A percentile compares a stretch with the other conserved stretches of the same genome.
Conservation (phyloP, 1,140 invertebrate genomes). For the Battus philenor region DNA sequence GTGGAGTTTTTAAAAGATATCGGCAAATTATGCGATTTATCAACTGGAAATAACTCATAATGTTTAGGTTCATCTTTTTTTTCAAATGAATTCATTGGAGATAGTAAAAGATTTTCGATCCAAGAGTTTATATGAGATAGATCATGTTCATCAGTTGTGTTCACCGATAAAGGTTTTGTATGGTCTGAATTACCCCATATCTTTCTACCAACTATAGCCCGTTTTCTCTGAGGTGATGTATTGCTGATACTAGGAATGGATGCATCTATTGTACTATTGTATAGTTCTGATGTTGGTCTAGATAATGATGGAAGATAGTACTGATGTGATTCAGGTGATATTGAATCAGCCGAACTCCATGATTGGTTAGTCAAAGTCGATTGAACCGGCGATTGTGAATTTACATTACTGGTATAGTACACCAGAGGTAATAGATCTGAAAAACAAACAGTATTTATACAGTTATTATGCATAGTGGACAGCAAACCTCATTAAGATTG, state of each 20-base stretch:
- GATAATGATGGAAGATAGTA: slow-evolving; percentile 21
- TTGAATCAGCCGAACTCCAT: slow-evolving; percentile 52
- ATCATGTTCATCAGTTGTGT: neutral
- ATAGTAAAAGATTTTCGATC: neutral
- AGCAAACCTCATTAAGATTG: no score
- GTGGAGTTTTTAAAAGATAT: no score
- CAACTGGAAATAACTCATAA: slow-evolving; percentile 33
- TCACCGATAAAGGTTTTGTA: slow-evolving; percentile 4
- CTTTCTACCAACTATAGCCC: slow-evolving; percentile 49
- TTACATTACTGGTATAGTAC: no score
- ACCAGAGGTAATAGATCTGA: no score
- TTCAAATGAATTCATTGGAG: neutral
- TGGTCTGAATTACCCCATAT: slow-evolving; percentile 26
- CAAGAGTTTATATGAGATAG: neutral
- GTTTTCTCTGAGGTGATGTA: slow-evolving; percentile 21
- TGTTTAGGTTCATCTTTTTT: slow-evolving; percentile 1
- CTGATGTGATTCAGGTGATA: slow-evolving; percentile 46
- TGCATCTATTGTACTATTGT: slow-evolving; percentile 18
- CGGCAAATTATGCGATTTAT: neutral
- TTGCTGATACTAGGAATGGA: slow-evolving; percentile 12
- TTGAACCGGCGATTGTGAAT: slow-evolving; percentile 28
- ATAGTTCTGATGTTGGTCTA: slow-evolving; percentile 6
- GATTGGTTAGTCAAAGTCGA: slow-evolving; percentile 37
- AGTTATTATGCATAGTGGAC: no score
- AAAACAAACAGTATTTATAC: no score